Evolutionary conservation across 2,113 vertebrate species (phyloP).

Genomic region (Zeus faber): DNA sequence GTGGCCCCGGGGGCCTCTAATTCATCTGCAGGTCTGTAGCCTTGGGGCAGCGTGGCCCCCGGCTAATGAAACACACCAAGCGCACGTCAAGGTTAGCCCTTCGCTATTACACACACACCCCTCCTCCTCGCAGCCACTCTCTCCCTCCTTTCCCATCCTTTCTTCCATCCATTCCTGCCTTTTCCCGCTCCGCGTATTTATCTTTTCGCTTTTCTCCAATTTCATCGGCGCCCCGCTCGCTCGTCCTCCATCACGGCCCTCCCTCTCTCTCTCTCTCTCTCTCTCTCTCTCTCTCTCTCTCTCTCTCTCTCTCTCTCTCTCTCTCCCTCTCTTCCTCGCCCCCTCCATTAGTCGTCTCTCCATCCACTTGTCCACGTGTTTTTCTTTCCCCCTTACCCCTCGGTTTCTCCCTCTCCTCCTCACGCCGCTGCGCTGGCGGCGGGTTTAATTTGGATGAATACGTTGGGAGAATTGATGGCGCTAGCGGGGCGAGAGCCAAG

Average conservation of each 20-base stretch:
- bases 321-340: not conserved
- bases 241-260: not conserved
- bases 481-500: no score
- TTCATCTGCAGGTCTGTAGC: constrained; percentile 1
- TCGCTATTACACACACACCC: not conserved
- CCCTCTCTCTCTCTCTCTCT: not conserved
- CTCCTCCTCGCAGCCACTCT: not conserved
- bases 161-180: not conserved
- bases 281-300: not conserved
- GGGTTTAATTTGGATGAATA: no score
- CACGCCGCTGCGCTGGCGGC: no score
- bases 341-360: not conserved
- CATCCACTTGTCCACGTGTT: not conserved
- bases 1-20: constrained; percentile 5
- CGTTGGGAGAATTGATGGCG: no score
- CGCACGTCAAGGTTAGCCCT: not conserved
- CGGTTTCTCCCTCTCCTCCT: not conserved
- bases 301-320: not conserved
- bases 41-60: not conserved
- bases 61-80: constrained; percentile 7
- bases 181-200: no score
- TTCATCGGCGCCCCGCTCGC: no score
- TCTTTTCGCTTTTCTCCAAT: no score
- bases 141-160: not conserved
- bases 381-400: not conserved